Evolutionary conservation across 2,797 vertebrate genomes (phyloP), one percentile per base, ranked within the genome.

Genomic region (Poeciliopsis presidionis): DNA sequence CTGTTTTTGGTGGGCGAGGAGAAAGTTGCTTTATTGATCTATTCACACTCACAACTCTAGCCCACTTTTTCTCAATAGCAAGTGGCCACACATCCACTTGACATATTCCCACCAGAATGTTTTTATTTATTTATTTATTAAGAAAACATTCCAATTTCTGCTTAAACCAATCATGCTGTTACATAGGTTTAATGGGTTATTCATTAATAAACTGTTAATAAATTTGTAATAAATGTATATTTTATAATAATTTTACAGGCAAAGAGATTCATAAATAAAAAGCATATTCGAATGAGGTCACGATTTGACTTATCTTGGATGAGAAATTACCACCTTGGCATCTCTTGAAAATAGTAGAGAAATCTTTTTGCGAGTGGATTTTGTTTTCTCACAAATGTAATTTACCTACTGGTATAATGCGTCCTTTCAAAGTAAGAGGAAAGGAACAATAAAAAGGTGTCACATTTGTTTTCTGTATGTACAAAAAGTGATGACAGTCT

Each of bases 391-490:
- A 53, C 7, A 75, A 81, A 82, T 67, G 28, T 70, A 73, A 80
- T 85, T 51, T 51, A 51, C 49, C 22, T 51, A 51, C 49, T 86
- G 53, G 70, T 28, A 61, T 80, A 30, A 76, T 57, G 65, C 65
- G 81, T 81, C 41, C 82, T 83, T 86, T 7, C 53, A 78, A 77
- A 76, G 73, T 71, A 80, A 84, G 1, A 55, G 28, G 51, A 71
- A 83, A 72, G 30, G 7, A 77, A 81, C n/a, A 73, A 80, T 57
- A 87, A 85, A 63, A 82, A 83, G 49, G 76, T 85, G 76, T 87
- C 78, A 81, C 71, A 77, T 78, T 85, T 85, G 43, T 76, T 93
- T 83, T 88, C 80, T 67, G 72, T 57, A 73, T 80, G 71, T 74
- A 45, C 74, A 43, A 71, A 81, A 74, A 76, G 73, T 36, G 67